phyloP scores from a whole-genome alignment of 2,113 vertebrate genomes.

The Gallinago paraguaiae region DNA sequence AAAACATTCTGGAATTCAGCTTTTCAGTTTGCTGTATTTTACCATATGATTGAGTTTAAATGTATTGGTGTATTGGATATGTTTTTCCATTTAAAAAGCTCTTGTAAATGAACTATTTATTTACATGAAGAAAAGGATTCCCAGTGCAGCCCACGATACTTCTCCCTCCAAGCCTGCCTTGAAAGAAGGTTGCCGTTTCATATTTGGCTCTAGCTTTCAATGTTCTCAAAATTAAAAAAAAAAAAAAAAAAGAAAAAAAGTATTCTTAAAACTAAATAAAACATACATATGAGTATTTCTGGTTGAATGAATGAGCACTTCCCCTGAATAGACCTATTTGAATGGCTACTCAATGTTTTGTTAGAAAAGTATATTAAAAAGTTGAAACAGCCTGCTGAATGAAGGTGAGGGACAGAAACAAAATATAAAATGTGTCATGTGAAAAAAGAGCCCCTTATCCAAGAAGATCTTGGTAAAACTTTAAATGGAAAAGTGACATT shows the following conservation, averaged over 20 bases:
- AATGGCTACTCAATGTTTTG: conserved; percentile 76
- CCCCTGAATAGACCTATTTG: conserved; percentile 69
- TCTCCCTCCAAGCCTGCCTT: conserved; percentile 65
- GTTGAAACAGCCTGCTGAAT: conserved; percentile 71
- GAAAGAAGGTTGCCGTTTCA: conserved; percentile 60
- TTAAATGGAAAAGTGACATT: conserved; percentile 75
- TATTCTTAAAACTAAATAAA: conserved; percentile 76
- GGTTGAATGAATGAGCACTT: conserved; percentile 66
- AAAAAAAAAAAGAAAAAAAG: background rate
- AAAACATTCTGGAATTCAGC: conserved; percentile 38
- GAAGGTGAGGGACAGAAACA: conserved; percentile 74
- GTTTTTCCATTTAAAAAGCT: conserved; percentile 68
- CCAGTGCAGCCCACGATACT: conserved; percentile 52
- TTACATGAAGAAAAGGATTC: conserved; percentile 73
- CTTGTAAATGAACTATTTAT: conserved; percentile 75
- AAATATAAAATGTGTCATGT: conserved; percentile 72
- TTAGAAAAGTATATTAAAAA: conserved; percentile 79
- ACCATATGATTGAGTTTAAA: conserved; percentile 63
- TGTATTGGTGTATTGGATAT: conserved; percentile 47
- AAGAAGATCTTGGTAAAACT: conserved; percentile 76
- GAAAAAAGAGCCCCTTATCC: conserved; percentile 69
- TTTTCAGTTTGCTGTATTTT: conserved; percentile 57
- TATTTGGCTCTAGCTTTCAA: conserved; percentile 70
- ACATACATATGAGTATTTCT: conserved; percentile 76
- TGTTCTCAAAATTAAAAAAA: conserved; percentile 63